phyloP scores from a whole-genome alignment of 2,797 vertebrate genomes.

The Poeciliopsis turneri region DNA sequence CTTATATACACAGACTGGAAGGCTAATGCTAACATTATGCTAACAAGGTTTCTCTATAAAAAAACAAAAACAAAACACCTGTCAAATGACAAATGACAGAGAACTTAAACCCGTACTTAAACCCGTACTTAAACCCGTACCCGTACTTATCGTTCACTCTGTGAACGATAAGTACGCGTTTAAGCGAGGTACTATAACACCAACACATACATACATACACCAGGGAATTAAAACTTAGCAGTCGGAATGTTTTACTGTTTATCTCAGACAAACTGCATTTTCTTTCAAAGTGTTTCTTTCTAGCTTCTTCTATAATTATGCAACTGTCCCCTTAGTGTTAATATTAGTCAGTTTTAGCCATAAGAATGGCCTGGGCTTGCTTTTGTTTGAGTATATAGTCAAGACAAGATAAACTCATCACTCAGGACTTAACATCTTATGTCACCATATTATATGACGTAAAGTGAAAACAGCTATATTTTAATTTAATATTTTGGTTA shows the following conservation, averaged over 20 bases:
- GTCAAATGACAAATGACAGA: too few species aligned
- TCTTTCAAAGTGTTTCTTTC: background rate
- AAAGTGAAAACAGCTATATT: background rate
- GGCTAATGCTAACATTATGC: slow-evolving; percentile 51
- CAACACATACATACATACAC: background rate
- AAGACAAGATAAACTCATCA: background rate
- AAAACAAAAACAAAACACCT: background rate
- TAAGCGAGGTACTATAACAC: background rate
- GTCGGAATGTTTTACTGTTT: background rate
- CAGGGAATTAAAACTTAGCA: background rate
- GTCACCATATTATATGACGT: background rate
- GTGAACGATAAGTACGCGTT: background rate
- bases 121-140: too few species aligned
- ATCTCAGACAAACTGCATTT: background rate
- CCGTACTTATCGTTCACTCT: too few species aligned
- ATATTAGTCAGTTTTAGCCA: background rate
- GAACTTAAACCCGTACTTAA: too few species aligned
- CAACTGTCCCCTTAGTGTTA: background rate
- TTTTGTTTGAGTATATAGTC: background rate
- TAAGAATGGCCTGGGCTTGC: background rate
- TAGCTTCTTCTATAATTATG: background rate
- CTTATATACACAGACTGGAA: background rate
- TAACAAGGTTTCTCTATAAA: slow-evolving; percentile 1
- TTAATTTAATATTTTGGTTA: background rate
- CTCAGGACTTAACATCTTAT: background rate